phyloP scores from a whole-genome alignment of 2,888 invertebrate genomes.

The Ferrisia virgata region DNA sequence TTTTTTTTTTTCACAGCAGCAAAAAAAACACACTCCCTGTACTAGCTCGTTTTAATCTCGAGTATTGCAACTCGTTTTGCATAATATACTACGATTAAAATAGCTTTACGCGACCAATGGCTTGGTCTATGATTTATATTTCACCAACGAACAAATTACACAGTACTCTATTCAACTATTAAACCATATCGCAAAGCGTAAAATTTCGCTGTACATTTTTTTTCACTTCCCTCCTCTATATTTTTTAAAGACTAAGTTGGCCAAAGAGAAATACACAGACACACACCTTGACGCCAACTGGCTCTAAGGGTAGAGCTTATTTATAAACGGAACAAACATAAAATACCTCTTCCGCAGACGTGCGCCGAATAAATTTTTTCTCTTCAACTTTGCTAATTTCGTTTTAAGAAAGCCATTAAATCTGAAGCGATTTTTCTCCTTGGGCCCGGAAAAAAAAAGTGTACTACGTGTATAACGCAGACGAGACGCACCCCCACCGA shows the following conservation, averaged over 20 bases:
- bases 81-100: not conserved
- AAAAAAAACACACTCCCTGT: not conserved
- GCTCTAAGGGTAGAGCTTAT: not conserved
- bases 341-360: not conserved
- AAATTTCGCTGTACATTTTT: not conserved
- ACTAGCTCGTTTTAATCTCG: too few relatives aligned
- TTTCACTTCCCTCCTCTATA: not conserved
- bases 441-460: not conserved
- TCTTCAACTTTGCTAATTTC: not conserved
- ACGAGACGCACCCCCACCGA: not conserved
- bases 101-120: not conserved
- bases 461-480: not conserved
- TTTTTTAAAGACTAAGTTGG: not conserved
- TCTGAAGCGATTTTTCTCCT: conserved; percentile 1
- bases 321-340: not conserved
- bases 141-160: not conserved
- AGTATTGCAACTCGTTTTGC: not conserved
- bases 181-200: not conserved
- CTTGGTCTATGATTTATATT: not conserved
- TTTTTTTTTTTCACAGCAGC: too few relatives aligned
- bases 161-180: not conserved
- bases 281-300: not conserved
- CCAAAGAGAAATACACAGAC: not conserved
- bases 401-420: conserved; percentile 9
- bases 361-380: not conserved